A percentile compares a stretch with the other conserved stretches of the same genome.
These are phyloP conservation scores for Troglohyphantes excavatus DNA, from an alignment of 2,888 invertebrate species.

Conservation along the genomic window DNA sequence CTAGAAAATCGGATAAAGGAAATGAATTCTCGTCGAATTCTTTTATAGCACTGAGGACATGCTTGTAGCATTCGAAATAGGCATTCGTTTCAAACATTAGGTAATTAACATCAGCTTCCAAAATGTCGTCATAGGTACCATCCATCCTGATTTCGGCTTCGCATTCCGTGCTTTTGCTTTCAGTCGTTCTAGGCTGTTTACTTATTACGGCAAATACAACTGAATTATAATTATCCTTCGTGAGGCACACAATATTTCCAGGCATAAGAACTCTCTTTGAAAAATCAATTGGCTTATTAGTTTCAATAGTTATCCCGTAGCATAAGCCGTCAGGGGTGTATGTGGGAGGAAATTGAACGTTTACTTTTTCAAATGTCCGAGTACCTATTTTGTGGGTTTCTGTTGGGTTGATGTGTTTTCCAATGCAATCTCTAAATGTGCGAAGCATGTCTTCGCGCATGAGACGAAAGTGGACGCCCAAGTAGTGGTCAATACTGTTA, in stretches of 20 bases:
- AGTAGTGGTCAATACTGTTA: slow-evolving; percentile 87
- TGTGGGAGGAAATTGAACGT: slow-evolving; percentile 15
- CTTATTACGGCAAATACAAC: slow-evolving; percentile 88
- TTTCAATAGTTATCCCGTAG: slow-evolving; percentile 33
- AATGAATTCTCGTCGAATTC: slow-evolving; percentile 85
- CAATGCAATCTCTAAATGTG: slow-evolving; percentile 86
- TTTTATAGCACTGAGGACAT: slow-evolving; percentile 88
- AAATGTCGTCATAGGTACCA: slow-evolving; percentile 77
- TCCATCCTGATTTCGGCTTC: slow-evolving; percentile 81
- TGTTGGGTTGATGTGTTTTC: background rate
- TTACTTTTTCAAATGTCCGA: slow-evolving; percentile 26
- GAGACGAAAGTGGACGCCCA: slow-evolving; percentile 89
- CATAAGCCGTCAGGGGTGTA: slow-evolving; percentile 32
- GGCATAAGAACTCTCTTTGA: slow-evolving; percentile 86
- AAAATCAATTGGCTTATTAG: slow-evolving; percentile 81
- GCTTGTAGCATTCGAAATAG: slow-evolving; percentile 91
- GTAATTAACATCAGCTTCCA: slow-evolving; percentile 82
- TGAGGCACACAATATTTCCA: slow-evolving; percentile 89
- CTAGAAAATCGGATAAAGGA: slow-evolving; percentile 88
- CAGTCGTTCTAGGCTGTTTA: slow-evolving; percentile 84
- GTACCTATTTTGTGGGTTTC: background rate
- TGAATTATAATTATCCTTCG: slow-evolving; percentile 85
- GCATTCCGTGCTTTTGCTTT: background rate
- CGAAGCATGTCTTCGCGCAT: slow-evolving; percentile 90
- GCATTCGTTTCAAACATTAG: slow-evolving; percentile 90